phyloP scores from a whole-genome alignment of 2,797 vertebrate genomes.

The Enteromius afrohamiltoni region DNA sequence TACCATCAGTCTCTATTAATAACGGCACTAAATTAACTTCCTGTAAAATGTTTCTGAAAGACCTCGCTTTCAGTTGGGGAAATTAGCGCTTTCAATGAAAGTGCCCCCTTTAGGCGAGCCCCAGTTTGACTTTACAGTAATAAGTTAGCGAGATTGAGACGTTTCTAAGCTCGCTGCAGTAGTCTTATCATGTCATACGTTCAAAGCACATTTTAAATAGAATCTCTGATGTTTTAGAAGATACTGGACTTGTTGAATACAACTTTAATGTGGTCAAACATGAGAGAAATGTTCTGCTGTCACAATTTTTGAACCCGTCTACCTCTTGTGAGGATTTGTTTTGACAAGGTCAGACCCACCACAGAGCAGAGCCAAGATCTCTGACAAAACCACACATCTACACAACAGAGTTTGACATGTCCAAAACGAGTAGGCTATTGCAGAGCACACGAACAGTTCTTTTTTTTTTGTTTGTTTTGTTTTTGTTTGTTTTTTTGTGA shows the following conservation, averaged over 20 bases:
- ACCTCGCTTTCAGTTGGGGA: slow-evolving; percentile 54
- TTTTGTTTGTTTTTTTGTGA: neutral
- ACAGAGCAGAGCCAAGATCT: slow-evolving; percentile 52
- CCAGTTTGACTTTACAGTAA: slow-evolving; percentile 3
- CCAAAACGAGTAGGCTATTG: slow-evolving; percentile 36
- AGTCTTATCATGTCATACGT: slow-evolving; percentile 18
- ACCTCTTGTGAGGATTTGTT: slow-evolving; percentile 31
- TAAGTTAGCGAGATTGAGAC: neutral
- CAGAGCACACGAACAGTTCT: slow-evolving; percentile 23
- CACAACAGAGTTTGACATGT: slow-evolving; percentile 50
- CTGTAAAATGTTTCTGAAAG: slow-evolving; percentile 53
- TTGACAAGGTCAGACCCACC: slow-evolving; percentile 52
- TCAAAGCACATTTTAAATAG: slow-evolving; percentile 30
- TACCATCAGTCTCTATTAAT: slow-evolving; percentile 62
- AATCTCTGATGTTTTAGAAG: slow-evolving; percentile 31
- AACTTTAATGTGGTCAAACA: slow-evolving; percentile 47
- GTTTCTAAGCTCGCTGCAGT: neutral
- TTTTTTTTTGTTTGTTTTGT: neutral
- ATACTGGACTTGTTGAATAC: slow-evolving; percentile 36
- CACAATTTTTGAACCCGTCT: slow-evolving; percentile 30
- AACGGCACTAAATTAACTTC: slow-evolving; percentile 54
- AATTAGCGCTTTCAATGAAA: slow-evolving; percentile 63
- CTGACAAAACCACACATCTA: slow-evolving; percentile 46
- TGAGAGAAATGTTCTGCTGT: slow-evolving; percentile 39
- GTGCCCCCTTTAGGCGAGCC: neutral